Conservation (phyloP, 2,888 invertebrate species). For the Eilema depressum region DNA sequence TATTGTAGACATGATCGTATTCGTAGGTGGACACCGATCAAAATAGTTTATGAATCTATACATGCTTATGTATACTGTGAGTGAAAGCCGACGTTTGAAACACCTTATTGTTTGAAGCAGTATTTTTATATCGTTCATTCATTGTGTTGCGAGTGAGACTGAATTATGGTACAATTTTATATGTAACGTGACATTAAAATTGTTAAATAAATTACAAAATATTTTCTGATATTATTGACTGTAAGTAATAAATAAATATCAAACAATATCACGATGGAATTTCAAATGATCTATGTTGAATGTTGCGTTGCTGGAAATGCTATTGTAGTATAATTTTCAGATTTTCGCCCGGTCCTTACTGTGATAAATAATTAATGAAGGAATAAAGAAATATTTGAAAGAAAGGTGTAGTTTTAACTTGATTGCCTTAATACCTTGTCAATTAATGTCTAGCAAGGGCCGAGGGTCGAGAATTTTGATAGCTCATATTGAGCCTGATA, state of each 20-base stretch:
- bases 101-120: constrained; percentile 79
- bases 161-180: constrained; percentile 83
- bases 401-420: constrained; percentile 68
- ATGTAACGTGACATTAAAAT: constrained; percentile 70
- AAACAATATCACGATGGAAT: constrained; percentile 59
- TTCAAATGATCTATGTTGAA: constrained; percentile 75
- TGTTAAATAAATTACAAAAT: constrained; percentile 59
- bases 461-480: constrained; percentile 79
- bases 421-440: constrained; percentile 71
- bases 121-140: constrained; percentile 83
- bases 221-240: constrained; percentile 78
- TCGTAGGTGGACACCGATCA: constrained; percentile 80
- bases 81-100: constrained; percentile 61
- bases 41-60: constrained; percentile 70
- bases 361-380: constrained; percentile 76
- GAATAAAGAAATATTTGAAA: constrained; percentile 66
- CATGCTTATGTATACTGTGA: constrained; percentile 66
- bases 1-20: constrained; percentile 83
- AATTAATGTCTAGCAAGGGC: constrained; percentile 75
- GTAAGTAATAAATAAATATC: constrained; percentile 56
- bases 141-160: constrained; percentile 84
- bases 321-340: constrained; percentile 82
- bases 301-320: constrained; percentile 82
- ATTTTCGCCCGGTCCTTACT: constrained; percentile 86
- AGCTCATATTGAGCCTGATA: constrained; percentile 86